Percentiles rank a stretch among this genome's conserved stretches.
These are phyloP conservation scores for Sebastes iracundus DNA, from an alignment of 2,797 vertebrate species.

Conservation along the genomic window DNA sequence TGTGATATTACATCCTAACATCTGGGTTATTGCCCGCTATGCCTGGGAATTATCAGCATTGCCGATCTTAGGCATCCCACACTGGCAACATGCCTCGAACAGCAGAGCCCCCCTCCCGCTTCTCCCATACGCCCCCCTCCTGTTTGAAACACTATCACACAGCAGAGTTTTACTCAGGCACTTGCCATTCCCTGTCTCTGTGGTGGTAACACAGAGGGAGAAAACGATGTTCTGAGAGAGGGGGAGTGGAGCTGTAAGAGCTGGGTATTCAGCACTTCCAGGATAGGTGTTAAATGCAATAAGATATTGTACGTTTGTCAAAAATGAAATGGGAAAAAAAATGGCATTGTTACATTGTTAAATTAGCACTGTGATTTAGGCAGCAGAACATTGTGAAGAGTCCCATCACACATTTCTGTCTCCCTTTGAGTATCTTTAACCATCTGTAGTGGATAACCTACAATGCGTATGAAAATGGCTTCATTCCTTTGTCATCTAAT, in stretches of 20 bases:
- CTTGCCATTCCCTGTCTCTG: conserved; percentile 77
- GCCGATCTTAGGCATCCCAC: conserved; percentile 94
- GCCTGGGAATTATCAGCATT: conserved; percentile 97
- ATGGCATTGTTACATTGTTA: conserved; percentile 76
- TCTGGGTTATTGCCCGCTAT: conserved; percentile 99
- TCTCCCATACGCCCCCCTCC: conserved; percentile 73
- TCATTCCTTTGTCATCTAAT: conserved; percentile 78
- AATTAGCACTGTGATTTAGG: conserved; percentile 77
- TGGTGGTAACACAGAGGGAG: conserved; percentile 75
- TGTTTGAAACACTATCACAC: conserved; percentile 83
- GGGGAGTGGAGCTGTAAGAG: conserved; percentile 69
- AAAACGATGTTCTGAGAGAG: conserved; percentile 71
- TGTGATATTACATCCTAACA: conserved; percentile 96
- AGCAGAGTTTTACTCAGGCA: conserved; percentile 77
- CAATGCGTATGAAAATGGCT: conserved; percentile 73
- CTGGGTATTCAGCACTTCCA: conserved; percentile 76
- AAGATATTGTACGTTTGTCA: conserved; percentile 74
- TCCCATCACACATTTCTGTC: conserved; percentile 74
- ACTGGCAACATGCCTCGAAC: conserved; percentile 86
- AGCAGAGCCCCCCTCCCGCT: conserved; percentile 58
- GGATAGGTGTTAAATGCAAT: conserved; percentile 84
- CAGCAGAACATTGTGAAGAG: conserved; percentile 62
- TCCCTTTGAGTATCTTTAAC: conserved; percentile 80
- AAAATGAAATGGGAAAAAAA: conserved; percentile 63
- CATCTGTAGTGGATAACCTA: conserved; percentile 77